A percentile compares a stretch with the other conserved stretches of the same genome.
These are phyloP conservation scores for Scylla paramamosain DNA, from an alignment of 1,140 invertebrate species.

Conservation along the genomic window DNA sequence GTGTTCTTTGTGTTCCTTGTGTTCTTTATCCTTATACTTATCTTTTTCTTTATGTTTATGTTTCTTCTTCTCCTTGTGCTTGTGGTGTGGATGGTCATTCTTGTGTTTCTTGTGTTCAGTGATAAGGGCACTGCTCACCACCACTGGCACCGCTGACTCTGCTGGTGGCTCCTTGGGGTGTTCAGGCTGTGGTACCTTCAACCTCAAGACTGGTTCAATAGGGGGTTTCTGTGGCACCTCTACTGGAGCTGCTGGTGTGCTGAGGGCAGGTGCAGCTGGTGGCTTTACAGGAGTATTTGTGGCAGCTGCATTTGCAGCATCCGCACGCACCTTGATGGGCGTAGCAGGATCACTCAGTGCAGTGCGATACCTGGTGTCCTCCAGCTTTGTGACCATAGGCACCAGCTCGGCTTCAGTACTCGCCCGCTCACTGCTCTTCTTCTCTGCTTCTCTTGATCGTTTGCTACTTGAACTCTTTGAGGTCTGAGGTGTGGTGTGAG, in stretches of 20 bases:
- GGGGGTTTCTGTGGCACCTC: slow-evolving; percentile 54
- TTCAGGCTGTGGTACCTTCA: slow-evolving; percentile 65
- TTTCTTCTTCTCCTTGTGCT: slow-evolving; percentile 67
- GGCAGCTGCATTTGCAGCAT: slow-evolving; percentile 51
- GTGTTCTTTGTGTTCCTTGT: slow-evolving; percentile 73
- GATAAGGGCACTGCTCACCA: slow-evolving; percentile 23
- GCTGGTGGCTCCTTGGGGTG: slow-evolving; percentile 49
- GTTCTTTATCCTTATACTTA: slow-evolving; percentile 63
- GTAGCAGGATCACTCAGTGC: slow-evolving; percentile 64
- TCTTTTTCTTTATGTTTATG: slow-evolving; percentile 65
- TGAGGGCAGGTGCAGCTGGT: slow-evolving; percentile 32
- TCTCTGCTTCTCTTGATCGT: slow-evolving; percentile 61
- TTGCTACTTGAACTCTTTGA: slow-evolving; percentile 61
- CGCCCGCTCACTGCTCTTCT: slow-evolving; percentile 49
- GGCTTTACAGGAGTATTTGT: slow-evolving; percentile 16
- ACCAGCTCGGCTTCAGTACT: slow-evolving; percentile 62
- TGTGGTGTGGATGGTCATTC: slow-evolving; percentile 74
- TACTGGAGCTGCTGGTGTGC: slow-evolving; percentile 40
- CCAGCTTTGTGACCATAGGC: slow-evolving; percentile 68
- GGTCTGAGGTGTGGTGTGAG: slow-evolving; percentile 53
- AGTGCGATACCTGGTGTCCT: slow-evolving; percentile 61
- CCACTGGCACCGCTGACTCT: not conserved
- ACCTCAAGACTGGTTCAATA: slow-evolving; percentile 44
- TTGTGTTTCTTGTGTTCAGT: slow-evolving; percentile 83
- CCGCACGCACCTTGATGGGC: slow-evolving; percentile 59